Percentiles rank a stretch among this genome's conserved stretches.
These are phyloP conservation scores for Pampusana beccarii DNA, from an alignment of 2,113 vertebrate species.

Conservation along the genomic window DNA sequence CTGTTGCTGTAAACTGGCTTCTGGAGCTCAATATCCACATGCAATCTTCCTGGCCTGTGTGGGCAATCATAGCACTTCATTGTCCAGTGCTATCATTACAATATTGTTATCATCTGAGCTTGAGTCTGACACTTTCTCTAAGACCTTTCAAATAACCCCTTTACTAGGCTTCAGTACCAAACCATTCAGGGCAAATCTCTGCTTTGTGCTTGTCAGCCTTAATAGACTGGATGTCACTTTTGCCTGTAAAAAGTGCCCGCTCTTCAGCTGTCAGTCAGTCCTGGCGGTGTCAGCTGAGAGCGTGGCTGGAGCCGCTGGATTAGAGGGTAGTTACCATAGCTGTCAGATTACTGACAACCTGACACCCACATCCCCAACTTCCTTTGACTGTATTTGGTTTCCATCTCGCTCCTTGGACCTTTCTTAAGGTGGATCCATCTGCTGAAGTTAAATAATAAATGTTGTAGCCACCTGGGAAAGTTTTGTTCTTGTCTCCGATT, in stretches of 20 bases:
- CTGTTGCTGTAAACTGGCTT: constrained; percentile 76
- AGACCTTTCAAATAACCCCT: constrained; percentile 98
- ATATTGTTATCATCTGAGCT: constrained; percentile 99
- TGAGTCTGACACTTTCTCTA: constrained; percentile 95
- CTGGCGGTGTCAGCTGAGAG: constrained; percentile 93
- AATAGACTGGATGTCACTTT: constrained; percentile 99
- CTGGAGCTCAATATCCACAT: constrained; percentile 74
- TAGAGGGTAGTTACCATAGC: constrained; percentile 99
- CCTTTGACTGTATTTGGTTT: constrained; percentile 93
- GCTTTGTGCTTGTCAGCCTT: constrained; percentile 99
- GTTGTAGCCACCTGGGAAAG: constrained; percentile 46
- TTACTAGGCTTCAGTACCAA: constrained; percentile 94
- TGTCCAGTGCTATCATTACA: constrained; percentile 99
- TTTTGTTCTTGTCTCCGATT: constrained; percentile 52
- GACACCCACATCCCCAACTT: constrained; percentile 97
- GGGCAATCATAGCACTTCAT: constrained; percentile 95
- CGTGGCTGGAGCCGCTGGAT: constrained; percentile 98
- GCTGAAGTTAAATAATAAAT: constrained; percentile 59
- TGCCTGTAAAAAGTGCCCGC: constrained; percentile 95
- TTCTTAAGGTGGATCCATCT: constrained; percentile 82
- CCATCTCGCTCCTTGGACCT: constrained; percentile 80
- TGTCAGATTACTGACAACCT: constrained; percentile 99
- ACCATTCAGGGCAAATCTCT: constrained; percentile 98
- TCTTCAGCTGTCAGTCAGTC: constrained; percentile 99
- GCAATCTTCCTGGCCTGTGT: constrained; percentile 84